Evolutionary conservation across 2,797 vertebrate species (phyloP).

Genomic region (Enteromius viviparus): DNA sequence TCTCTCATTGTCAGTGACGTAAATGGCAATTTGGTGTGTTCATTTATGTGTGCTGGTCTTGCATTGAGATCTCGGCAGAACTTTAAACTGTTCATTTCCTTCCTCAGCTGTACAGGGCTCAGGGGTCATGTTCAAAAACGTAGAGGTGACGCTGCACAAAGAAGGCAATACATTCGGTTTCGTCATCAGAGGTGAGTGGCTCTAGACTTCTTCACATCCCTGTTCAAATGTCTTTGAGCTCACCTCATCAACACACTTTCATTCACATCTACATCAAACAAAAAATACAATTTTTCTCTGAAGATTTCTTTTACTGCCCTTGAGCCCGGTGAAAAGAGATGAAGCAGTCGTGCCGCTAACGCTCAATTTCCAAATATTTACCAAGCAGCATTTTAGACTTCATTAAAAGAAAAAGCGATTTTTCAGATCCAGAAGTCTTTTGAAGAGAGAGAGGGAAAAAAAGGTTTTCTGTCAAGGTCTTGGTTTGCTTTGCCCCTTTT

Average conservation of each 20-base stretch:
- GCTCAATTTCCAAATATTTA: conserved; percentile 47
- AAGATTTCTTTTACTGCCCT: conserved; percentile 35
- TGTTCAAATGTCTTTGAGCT: conserved; percentile 13
- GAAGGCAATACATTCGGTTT: conserved; percentile 98
- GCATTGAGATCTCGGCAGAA: conserved; percentile 12
- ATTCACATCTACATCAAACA: conserved; percentile 53
- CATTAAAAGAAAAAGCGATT: conserved; percentile 38
- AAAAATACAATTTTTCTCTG: neutral
- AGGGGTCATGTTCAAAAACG: conserved; percentile 92
- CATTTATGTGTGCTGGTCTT: conserved; percentile 3
- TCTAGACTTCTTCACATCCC: conserved; percentile 22
- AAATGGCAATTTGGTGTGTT: neutral
- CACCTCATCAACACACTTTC: conserved; percentile 27
- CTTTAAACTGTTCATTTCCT: conserved; percentile 50
- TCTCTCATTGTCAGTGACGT: neutral
- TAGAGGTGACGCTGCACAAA: conserved; percentile 97
- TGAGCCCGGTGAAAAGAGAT: neutral
- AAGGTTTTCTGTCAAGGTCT: conserved; percentile 40
- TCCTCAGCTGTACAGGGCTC: conserved; percentile 91
- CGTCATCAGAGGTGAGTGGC: conserved; percentile 87
- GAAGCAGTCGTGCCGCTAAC: neutral
- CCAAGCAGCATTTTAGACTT: conserved; percentile 39
- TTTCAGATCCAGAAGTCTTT: conserved; percentile 32
- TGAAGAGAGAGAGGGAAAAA: conserved; percentile 30
- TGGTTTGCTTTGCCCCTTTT: conserved; percentile 27